A percentile compares a stretch with the other conserved stretches of the same genome.
These are phyloP conservation scores for Alca torda DNA, from an alignment of 2,797 vertebrate species.

Conservation along the genomic window DNA sequence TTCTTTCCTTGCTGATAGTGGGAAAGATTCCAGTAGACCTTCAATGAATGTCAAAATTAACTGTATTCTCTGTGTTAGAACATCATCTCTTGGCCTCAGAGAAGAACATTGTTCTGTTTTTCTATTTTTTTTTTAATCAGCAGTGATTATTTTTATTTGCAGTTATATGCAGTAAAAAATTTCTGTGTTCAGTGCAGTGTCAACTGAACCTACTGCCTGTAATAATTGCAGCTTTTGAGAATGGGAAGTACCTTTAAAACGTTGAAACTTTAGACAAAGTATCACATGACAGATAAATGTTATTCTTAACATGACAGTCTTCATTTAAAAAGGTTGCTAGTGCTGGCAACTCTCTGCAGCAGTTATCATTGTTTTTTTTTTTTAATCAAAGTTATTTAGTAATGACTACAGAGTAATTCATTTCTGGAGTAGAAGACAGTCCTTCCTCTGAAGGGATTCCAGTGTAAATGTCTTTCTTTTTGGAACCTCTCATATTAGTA, in stretches of 20 bases:
- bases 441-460: neutral
- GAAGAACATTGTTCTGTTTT: neutral
- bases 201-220: neutral
- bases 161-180: neutral
- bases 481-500: neutral
- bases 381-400: neutral
- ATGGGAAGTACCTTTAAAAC: neutral
- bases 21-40: neutral
- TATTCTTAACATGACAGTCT: neutral
- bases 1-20: neutral
- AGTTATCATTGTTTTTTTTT: neutral
- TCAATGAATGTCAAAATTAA: neutral
- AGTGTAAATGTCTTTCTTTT: neutral
- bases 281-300: neutral
- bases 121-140: neutral
- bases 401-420: neutral
- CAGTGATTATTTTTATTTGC: neutral
- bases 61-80: neutral
- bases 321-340: neutral
- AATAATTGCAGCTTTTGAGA: neutral
- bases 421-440: neutral
- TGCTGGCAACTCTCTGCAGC: neutral
- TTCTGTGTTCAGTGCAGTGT: neutral
- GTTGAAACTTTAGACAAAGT: neutral
- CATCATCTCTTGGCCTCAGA: neutral